phyloP scores from a whole-genome alignment of 2,888 invertebrate species.

The Sinohyriopsis cumingii region DNA sequence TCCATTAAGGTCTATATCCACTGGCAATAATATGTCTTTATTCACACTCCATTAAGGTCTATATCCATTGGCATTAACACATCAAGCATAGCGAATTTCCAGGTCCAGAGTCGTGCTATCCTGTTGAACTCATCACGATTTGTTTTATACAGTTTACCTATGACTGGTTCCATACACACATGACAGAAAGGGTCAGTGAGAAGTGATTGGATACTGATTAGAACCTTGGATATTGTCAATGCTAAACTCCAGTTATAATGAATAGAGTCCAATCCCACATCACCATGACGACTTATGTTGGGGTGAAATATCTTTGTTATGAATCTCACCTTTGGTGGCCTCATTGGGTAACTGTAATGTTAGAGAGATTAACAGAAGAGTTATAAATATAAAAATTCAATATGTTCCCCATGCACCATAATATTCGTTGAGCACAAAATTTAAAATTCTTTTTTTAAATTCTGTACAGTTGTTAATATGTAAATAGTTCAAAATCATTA shows the following conservation, averaged over 20 bases:
- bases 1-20: too few species aligned
- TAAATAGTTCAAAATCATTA: too few species aligned
- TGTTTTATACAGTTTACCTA: slow-evolving; percentile 85
- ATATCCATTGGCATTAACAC: slow-evolving; percentile 61
- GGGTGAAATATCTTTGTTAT: slow-evolving; percentile 94
- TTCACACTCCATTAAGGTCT: slow-evolving; percentile 51
- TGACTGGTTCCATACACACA: slow-evolving; percentile 91
- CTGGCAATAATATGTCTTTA: too few species aligned
- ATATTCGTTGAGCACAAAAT: too few species aligned
- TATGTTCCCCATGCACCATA: too few species aligned
- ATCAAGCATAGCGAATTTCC: slow-evolving; percentile 81
- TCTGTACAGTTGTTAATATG: too few species aligned
- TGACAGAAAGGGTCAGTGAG: slow-evolving; percentile 86
- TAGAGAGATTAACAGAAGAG: slow-evolving; percentile 10
- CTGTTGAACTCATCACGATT: slow-evolving; percentile 84
- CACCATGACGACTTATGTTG: slow-evolving; percentile 94
- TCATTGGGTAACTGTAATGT: slow-evolving; percentile 84
- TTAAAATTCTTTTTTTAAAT: too few species aligned
- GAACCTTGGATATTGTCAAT: slow-evolving; percentile 84
- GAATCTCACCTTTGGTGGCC: slow-evolving; percentile 92
- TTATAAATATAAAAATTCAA: background rate
- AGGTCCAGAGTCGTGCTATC: slow-evolving; percentile 89
- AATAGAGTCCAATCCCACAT: slow-evolving; percentile 95
- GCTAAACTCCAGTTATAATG: slow-evolving; percentile 98
- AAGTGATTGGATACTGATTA: slow-evolving; percentile 71